Base-by-base conservation (phyloP, 2,888 invertebrate species). In the Ophonus ardosiacus region DNA sequence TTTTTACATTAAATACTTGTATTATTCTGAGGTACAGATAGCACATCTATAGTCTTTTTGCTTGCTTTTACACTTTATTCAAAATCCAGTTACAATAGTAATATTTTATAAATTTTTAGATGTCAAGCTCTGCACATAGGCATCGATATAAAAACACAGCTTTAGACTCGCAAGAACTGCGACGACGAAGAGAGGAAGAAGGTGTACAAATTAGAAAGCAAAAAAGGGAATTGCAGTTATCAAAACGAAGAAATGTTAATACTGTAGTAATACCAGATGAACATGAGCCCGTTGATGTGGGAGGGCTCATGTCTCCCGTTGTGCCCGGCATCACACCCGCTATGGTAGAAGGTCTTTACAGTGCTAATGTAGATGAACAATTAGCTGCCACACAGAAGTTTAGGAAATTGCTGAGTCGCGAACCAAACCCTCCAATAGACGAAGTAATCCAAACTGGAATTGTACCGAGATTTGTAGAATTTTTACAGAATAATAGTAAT, bases 341-440 rank as follows among this genome's bases (percentile, higher is more conserved):
- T 86, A 98, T 99, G 97, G 95, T 98, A 79, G 93, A 96, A 86
- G 96, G 96, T 87, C 92, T 99, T 24, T 96, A 96, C 90, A 96
- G 96, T 89, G 92, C 93, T 63, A 93, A 95, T 90, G 94, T 95
- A 85, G 95, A 96, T 87, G 95, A 96, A 88, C 98, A 98, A 91
- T 93, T 98, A 86, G 92, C 93, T 89, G 97, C 98, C 5, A 98
- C 98, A 86, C 98, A 98, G 90, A 97, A 96, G 90, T 98, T 98
- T 92, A 94, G 99, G 85, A 98, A 98, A 92, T 93, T 99, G 79
- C 92, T 99, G 81, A 98, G 98, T 87, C 94, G 96, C 90, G 98
- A 99, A 92, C 98, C 98, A 3, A 98, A 98, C 93, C 99, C 99
- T 82, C 99, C 98, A 1, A 99, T 99, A 88, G 98, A 98, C 91